Percentiles rank a stretch among this genome's conserved stretches.
Conservation (phyloP, 2,797 vertebrate genomes). For the Arremon aurantiirostris region DNA sequence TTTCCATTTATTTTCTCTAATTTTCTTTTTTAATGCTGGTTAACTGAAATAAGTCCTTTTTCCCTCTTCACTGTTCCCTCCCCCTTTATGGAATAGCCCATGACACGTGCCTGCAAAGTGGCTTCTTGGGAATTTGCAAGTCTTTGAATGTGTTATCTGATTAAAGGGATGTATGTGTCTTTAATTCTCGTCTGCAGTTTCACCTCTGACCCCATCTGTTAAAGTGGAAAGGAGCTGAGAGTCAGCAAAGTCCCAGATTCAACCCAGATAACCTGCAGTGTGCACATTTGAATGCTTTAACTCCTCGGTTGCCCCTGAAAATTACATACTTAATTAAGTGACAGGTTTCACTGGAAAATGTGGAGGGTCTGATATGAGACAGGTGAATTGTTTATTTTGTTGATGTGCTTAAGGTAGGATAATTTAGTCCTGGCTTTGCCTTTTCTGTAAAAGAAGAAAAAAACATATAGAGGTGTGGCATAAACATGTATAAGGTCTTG, state of each 20-base stretch:
- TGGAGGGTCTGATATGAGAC: neutral
- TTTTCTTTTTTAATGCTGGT: conserved; percentile 46
- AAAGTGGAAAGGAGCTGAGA: conserved; percentile 55
- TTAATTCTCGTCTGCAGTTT: conserved; percentile 70
- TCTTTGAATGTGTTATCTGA: conserved; percentile 76
- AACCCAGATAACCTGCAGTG: conserved; percentile 45
- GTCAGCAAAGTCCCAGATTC: conserved; percentile 67
- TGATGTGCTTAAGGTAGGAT: neutral
- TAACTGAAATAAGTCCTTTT: conserved; percentile 4
- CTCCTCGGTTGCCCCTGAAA: neutral
- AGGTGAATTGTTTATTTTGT: neutral
- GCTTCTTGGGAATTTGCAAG: conserved; percentile 75
- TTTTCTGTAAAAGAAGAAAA: neutral
- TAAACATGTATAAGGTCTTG: neutral
- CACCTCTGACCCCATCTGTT: conserved; percentile 72
- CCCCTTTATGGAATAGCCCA: conserved; percentile 4
- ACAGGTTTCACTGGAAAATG: neutral
- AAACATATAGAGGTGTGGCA: neutral
- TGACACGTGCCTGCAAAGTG: conserved; percentile 67
- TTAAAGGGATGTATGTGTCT: conserved; percentile 73
- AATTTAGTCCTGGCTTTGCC: neutral
- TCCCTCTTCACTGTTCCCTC: neutral
- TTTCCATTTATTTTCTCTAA: conserved; percentile 42
- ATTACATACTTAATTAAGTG: neutral
- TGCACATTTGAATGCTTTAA: neutral